Conservation (phyloP, 2,888 invertebrate genomes). For the Tolmerus cingulatus region DNA sequence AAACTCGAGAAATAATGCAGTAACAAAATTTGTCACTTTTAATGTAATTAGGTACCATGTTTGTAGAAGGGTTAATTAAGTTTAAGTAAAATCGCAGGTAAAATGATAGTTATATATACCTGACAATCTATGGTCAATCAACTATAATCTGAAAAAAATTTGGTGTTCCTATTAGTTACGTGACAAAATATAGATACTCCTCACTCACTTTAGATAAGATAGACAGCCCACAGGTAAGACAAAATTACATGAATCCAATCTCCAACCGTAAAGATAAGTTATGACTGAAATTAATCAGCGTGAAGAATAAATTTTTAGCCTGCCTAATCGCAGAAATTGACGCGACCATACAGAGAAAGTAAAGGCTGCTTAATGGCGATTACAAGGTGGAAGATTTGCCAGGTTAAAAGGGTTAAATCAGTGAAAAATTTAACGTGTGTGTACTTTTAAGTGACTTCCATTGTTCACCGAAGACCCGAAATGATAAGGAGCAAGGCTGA, state of each 20-base stretch:
- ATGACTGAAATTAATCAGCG: constrained; percentile 19
- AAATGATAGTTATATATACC: too few relatives aligned
- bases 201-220: neutral
- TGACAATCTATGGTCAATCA: too few relatives aligned
- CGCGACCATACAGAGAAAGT: neutral
- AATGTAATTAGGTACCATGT: too few relatives aligned
- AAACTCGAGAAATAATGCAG: too few relatives aligned
- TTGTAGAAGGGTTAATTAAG: too few relatives aligned
- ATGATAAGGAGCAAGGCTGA: neutral
- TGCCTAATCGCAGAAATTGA: neutral
- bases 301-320: neutral
- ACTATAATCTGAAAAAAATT: neutral
- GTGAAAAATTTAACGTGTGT: neutral
- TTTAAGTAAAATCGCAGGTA: too few relatives aligned
- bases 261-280: neutral
- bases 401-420: neutral
- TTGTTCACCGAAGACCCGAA: neutral
- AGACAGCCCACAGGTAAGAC: neutral
- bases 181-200: neutral
- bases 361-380: neutral
- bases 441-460: neutral
- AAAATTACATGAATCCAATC: neutral
- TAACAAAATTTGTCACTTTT: too few relatives aligned
- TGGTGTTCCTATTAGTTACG: neutral
- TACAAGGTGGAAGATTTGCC: neutral